These are phyloP conservation scores for Synanthedon myopaeformis DNA, from an alignment of 2,888 invertebrate species.

Conservation along the genomic window DNA sequence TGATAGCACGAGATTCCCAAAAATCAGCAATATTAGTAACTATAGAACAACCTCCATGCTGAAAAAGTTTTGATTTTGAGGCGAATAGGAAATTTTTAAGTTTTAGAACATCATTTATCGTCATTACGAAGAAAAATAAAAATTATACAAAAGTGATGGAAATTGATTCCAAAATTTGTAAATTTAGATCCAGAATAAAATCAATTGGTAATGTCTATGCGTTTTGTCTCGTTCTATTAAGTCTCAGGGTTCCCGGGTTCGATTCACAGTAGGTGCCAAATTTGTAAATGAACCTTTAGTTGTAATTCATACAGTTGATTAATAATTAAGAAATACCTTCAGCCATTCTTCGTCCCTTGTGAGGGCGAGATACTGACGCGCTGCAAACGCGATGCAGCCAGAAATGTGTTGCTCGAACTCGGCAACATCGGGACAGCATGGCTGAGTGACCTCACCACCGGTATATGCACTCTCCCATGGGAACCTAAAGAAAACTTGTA, in stretches of 20 bases:
- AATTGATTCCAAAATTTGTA: background rate
- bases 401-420: slow-evolving; percentile 71
- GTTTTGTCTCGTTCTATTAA: too few species aligned
- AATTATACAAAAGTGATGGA: background rate
- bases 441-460: slow-evolving; percentile 71
- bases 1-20: slow-evolving; percentile 66
- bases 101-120: too few species aligned
- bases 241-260: too few species aligned
- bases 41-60: slow-evolving; percentile 69
- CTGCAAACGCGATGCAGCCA: slow-evolving; percentile 69
- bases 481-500: slow-evolving; percentile 31
- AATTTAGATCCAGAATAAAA: too few species aligned
- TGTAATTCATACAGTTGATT: background rate
- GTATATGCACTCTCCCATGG: slow-evolving; percentile 76
- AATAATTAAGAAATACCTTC: slow-evolving; percentile 25
- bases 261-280: background rate
- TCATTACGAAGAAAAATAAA: background rate
- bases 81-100: background rate
- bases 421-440: slow-evolving; percentile 70
- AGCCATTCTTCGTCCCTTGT: slow-evolving; percentile 60
- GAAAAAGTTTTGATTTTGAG: slow-evolving; percentile 15
- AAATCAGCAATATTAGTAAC: slow-evolving; percentile 71
- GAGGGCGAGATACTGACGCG: slow-evolving; percentile 50
- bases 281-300: background rate
- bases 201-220: too few species aligned